Evolutionary conservation across 2,888 invertebrate species (phyloP).

Genomic region (Xylophagus ater): DNA sequence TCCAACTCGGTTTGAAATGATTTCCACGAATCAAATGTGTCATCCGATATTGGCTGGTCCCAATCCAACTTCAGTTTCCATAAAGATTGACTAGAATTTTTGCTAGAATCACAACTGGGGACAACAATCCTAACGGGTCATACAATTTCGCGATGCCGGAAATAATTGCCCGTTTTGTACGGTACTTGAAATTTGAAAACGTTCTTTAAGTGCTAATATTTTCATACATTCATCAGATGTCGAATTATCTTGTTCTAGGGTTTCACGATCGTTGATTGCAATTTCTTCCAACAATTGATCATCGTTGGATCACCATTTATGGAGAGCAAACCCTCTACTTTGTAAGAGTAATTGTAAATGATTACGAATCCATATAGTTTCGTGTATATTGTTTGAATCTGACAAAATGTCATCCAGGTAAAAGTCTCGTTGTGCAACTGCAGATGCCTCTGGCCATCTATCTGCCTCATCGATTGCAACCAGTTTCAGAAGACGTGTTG

Average conservation of each 20-base stretch:
- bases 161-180: neutral
- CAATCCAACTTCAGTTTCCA: neutral
- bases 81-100: neutral
- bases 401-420: constrained; percentile 14
- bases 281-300: neutral
- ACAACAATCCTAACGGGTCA: neutral
- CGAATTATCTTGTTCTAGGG: neutral
- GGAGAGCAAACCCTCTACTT: neutral
- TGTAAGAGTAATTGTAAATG: neutral
- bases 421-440: constrained; percentile 1
- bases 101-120: neutral
- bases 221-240: neutral
- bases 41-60: too few relatives aligned
- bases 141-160: neutral
- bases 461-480: neutral
- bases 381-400: constrained; percentile 1
- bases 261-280: neutral
- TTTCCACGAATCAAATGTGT: neutral
- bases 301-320: neutral
- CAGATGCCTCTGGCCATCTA: neutral
- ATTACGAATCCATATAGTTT: too few relatives aligned
- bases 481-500: neutral
- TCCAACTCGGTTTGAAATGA: neutral
- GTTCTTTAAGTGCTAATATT: neutral
- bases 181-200: neutral